Base-by-base conservation (phyloP, 2,797 vertebrate genomes). In the Macropodus opercularis region DNA sequence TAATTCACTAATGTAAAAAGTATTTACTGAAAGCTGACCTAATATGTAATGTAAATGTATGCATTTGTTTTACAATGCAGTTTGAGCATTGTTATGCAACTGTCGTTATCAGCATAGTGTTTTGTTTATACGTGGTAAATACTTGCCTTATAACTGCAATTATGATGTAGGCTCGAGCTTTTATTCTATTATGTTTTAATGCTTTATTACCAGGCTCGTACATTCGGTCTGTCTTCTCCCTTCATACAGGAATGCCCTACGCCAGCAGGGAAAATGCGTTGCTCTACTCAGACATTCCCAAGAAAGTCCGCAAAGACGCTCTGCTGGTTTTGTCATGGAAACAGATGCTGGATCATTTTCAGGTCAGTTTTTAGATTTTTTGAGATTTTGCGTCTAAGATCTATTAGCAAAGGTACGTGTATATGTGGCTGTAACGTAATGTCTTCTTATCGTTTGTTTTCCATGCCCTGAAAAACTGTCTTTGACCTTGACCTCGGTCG, bases 211-310 rank as follows among this genome's bases (percentile, higher is more conserved):
- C n/a, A n/a, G 1, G n/a, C 18, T 58, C 15, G 23, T 24, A 12
- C 4, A 18, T 19, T 44, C 5, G 44, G 24, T n/a, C 18, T 59
- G 6, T 52, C 11, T 5, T 54, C 4, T 76, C 32, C 75, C 8
- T 43, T 22, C 11, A 51, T n/a, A 26, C 13, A 98, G 97, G 96
- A 79, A 96, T 97, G 96, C 95, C 95, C 3, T 97, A 96, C 1
- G 92, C 93, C 54, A 96, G 95, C 91, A 90, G 95, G 51, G 96
- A 97, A 70, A 98, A 97, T 72, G 94, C 95, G 9, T 92, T 98
- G 51, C 94, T 98, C 53, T 98, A 96, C 91, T 98, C 95, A 0
- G 96, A 98, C 89, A 96, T 98, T 78, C 97, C 97, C 64, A 96
- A 92, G 89, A 97, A 98, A 87, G 82, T 97, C 54, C 93, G 94